Conservation (phyloP, 2,113 vertebrate species). For the Trichechus manatus region DNA sequence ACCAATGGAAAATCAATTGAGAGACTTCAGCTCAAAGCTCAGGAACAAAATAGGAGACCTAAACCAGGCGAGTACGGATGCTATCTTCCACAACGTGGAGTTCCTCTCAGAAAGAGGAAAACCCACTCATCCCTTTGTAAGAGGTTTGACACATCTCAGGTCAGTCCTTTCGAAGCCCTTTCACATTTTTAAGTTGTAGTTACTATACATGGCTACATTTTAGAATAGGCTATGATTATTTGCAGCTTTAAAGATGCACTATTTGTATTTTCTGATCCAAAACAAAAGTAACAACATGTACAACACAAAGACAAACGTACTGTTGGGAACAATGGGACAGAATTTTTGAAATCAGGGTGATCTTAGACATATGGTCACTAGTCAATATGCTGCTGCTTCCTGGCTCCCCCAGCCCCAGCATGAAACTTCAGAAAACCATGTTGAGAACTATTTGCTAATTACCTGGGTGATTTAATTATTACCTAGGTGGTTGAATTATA, state of each 20-base stretch:
- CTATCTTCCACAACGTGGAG: slow-evolving; percentile 62
- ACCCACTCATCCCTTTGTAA: background rate
- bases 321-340: slow-evolving; percentile 40
- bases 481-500: slow-evolving; percentile 21
- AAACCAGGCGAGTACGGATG: slow-evolving; percentile 66
- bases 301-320: background rate
- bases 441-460: background rate
- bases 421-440: slow-evolving; percentile 30
- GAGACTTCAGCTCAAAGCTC: slow-evolving; percentile 15
- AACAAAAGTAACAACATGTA: background rate
- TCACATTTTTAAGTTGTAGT: slow-evolving; percentile 4
- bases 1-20: slow-evolving; percentile 83
- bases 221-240: background rate
- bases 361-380: background rate
- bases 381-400: background rate
- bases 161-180: background rate
- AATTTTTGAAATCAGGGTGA: slow-evolving; percentile 47
- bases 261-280: background rate
- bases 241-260: background rate
- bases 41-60: slow-evolving; percentile 39
- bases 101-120: slow-evolving; percentile 48
- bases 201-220: background rate
- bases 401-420: background rate
- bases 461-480: background rate
- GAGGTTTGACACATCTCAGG: slow-evolving; percentile 4